A percentile compares a stretch with the other conserved stretches of the same genome.
phyloP scores from a whole-genome alignment of 35 echinoderm and acorn worm species.

The Heliocidaris tuberculata region DNA sequence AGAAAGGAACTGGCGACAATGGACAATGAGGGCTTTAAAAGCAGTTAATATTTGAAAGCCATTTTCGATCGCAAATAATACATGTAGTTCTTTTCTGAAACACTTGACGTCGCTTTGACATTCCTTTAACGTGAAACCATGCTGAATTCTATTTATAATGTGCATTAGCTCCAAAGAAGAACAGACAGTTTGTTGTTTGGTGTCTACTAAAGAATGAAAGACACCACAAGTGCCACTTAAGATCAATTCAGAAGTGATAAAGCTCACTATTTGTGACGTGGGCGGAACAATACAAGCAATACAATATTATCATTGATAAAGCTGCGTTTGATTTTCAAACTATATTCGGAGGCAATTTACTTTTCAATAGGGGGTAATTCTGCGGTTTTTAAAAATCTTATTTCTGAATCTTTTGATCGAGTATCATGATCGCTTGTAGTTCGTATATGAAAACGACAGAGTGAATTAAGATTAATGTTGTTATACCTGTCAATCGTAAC shows the following conservation, averaged over 20 bases:
- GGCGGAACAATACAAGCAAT: background rate
- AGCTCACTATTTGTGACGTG: background rate
- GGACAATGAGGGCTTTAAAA: background rate
- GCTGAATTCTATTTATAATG: background rate
- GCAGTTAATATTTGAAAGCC: background rate
- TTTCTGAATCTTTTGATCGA: background rate
- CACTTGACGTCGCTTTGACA: background rate
- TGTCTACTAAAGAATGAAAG: background rate
- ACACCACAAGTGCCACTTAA: background rate
- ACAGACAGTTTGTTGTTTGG: background rate
- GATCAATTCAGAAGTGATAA: background rate
- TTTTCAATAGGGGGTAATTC: background rate
- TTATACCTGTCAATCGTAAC: background rate
- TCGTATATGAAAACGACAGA: background rate
- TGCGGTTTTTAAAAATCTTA: background rate
- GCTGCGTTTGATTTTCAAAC: background rate
- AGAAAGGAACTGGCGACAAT: background rate
- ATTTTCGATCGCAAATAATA: background rate
- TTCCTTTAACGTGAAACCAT: background rate
- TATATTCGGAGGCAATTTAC: background rate
- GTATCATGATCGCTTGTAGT: background rate
- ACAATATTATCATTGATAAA: background rate
- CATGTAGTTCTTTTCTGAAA: background rate
- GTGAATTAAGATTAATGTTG: background rate
- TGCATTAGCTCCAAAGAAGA: background rate